These are phyloP conservation scores for Leptobrachium leishanense DNA, from an alignment of 2,113 vertebrate genomes.

Conservation along the genomic window DNA sequence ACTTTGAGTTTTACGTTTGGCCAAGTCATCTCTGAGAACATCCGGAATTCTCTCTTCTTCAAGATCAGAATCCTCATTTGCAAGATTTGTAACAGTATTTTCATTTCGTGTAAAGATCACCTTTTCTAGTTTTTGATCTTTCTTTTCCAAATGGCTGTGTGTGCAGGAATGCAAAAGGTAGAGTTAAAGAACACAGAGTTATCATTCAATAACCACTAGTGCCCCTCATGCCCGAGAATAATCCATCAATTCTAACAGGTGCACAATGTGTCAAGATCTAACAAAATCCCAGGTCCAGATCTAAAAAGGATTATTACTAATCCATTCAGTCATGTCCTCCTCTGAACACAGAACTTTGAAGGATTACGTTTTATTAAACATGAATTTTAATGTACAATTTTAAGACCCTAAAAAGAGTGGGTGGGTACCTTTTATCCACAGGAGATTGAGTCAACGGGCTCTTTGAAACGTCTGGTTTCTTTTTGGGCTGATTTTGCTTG, in stretches of 20 bases:
- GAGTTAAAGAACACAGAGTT: too few species aligned
- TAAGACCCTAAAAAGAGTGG: too few species aligned
- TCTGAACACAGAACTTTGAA: too few species aligned
- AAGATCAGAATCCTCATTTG: conserved; percentile 54
- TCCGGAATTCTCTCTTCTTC: conserved; percentile 64
- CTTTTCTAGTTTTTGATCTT: conserved; percentile 53
- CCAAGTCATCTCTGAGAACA: conserved; percentile 78
- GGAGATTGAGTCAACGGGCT: conserved; percentile 57
- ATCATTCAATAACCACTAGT: too few species aligned
- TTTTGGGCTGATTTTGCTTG: conserved; percentile 62
- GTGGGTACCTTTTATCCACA: conserved; percentile 60
- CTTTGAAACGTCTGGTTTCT: conserved; percentile 61
- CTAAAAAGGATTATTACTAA: too few species aligned
- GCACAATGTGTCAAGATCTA: too few species aligned
- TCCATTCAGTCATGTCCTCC: too few species aligned
- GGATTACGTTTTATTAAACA: too few species aligned
- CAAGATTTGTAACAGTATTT: conserved; percentile 58
- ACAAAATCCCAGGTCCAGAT: too few species aligned
- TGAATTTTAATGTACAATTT: too few species aligned
- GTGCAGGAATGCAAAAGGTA: conserved; percentile 38
- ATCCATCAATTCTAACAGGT: too few species aligned
- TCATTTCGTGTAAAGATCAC: conserved; percentile 58
- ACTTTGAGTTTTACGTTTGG: conserved; percentile 67
- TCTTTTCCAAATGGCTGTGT: conserved; percentile 64
- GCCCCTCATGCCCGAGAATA: too few species aligned